Evolutionary conservation across 2,797 vertebrate genomes (phyloP), one percentile per base, ranked within the genome.

Genomic region (Bradypodion pumilum): DNA sequence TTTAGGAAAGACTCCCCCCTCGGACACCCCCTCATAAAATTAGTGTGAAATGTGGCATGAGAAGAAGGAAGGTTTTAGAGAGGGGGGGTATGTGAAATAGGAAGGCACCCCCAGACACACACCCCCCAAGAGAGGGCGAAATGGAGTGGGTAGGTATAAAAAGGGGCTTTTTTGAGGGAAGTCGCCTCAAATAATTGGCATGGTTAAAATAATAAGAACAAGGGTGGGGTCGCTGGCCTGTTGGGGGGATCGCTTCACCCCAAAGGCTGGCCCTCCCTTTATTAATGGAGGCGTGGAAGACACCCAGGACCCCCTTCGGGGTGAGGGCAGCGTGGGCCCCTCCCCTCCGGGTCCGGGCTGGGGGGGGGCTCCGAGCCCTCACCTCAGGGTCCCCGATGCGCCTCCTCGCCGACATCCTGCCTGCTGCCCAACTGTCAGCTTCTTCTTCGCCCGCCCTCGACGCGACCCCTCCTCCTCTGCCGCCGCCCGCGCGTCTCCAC

Each of bases 321-420:
- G 52, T 40, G 56, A 62, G 2, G 27, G 42, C 40, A 10, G 4
- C 13, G 21, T 1, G 27, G 7, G 42, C 16, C 32, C n/a, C 2
- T 29, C 66, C 49, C 35, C 8, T 10, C 60, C 12, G 12, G 80
- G n/a, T n/a, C 62, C 83, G n/a, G 37, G 59, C 76, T 77, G 35
- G 27, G 52, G 37, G 68, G 78, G 72, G 32, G 65, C 88, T 79
- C 84, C 66, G 82, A 59, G 2, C 49, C 40, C 91, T 88, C 93
- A 98, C 97, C 96, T 97, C 91, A 5, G 93, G 91, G 62, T 92
- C 95, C 74, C 97, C 97, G 82, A 97, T 95, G 21, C 95, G 89
- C 84, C 93, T 94, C 52, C 94, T 91, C 73, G 93, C 74, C 94
- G 97, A 97, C 97, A 98, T 98, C 80, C 86, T 92, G 65, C 93